Conservation (phyloP, 2,113 vertebrate genomes). For the Rhynchopsitta pachyrhyncha region DNA sequence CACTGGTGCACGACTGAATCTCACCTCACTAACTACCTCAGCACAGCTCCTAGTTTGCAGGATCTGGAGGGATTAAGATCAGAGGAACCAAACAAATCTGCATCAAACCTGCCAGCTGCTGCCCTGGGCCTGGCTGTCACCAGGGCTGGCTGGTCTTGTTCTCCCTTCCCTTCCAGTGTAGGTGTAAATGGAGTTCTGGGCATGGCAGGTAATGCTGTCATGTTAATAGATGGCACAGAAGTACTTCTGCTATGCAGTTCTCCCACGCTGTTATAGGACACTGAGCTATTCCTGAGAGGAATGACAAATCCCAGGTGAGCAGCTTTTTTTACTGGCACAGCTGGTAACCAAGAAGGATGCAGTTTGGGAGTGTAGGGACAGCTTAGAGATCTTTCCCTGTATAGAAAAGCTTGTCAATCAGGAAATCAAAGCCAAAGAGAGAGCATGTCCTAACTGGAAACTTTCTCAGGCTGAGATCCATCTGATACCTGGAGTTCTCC, state of each 20-base stretch:
- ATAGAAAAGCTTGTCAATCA: neutral
- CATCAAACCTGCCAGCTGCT: neutral
- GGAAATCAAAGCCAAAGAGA: neutral
- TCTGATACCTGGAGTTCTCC: neutral
- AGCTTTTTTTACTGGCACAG: neutral
- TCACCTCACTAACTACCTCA: neutral
- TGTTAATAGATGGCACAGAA: neutral
- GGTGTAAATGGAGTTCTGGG: neutral
- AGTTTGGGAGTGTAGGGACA: neutral
- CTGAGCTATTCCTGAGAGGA: neutral
- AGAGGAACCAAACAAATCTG: neutral
- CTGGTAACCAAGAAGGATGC: neutral
- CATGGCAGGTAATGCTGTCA: neutral
- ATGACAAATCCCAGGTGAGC: neutral
- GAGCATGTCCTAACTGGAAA: neutral
- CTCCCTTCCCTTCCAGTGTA: neutral
- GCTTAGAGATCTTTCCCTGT: neutral
- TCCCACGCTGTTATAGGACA: neutral
- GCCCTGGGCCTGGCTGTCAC: neutral
- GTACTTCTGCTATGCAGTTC: neutral
- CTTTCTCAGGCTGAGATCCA: neutral
- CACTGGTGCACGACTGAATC: neutral
- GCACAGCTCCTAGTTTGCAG: neutral
- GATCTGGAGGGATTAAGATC: neutral
- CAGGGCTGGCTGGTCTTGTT: neutral